These are phyloP conservation scores for Eilema griseolum DNA, from an alignment of 2,888 invertebrate genomes.

Conservation along the genomic window DNA sequence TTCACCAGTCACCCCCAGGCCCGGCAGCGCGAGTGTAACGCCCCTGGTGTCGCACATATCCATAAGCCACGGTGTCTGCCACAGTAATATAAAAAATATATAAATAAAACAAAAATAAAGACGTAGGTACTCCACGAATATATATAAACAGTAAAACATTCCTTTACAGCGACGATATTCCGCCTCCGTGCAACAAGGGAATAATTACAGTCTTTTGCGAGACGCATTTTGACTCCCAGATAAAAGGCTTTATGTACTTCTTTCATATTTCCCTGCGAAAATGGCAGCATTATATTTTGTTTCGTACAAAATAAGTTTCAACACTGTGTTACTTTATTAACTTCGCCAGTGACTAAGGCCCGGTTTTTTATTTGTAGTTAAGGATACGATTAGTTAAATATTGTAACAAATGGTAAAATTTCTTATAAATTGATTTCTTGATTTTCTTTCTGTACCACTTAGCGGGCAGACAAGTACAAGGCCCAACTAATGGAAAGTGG, in stretches of 20 bases:
- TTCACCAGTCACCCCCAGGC: no score
- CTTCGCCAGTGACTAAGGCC: not conserved
- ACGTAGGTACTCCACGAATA: not conserved
- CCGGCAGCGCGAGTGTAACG: no score
- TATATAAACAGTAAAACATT: not conserved
- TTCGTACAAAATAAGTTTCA: not conserved
- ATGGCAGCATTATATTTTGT: not conserved
- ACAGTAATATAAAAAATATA: no score
- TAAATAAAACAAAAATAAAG: not conserved
- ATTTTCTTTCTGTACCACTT: no score
- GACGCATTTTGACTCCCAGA: not conserved
- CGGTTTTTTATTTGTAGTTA: no score
- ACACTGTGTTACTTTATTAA: not conserved
- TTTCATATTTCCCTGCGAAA: not conserved
- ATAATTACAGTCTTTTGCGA: not conserved
- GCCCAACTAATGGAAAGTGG: no score
- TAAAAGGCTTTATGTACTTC: not conserved
- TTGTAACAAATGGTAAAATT: no score
- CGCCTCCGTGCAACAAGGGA: not conserved
- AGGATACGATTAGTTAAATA: no score
- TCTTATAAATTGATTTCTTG: no score
- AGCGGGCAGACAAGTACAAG: no score
- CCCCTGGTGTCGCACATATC: no score
- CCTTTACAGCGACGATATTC: not conserved
- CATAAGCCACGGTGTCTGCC: no score